phyloP scores from a whole-genome alignment of 2,797 vertebrate species.

The Lithobates sylvaticus region DNA sequence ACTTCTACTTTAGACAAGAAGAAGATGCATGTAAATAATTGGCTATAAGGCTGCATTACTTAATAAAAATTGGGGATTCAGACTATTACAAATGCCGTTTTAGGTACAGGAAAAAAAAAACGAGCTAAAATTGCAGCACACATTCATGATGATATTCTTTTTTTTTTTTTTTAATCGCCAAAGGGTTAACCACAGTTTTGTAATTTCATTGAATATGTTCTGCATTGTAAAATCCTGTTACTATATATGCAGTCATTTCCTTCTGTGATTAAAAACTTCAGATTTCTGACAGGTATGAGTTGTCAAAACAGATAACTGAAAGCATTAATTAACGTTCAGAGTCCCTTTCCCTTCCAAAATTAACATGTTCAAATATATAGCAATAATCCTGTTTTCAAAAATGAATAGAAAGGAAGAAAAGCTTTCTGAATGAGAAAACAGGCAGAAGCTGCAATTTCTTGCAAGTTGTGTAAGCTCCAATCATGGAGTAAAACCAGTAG shows the following conservation, averaged over 20 bases:
- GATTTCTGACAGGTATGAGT: slow-evolving; percentile 49
- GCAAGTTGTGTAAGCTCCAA: slow-evolving; percentile 14
- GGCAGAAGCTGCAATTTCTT: slow-evolving; percentile 15
- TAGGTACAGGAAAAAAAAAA: no score
- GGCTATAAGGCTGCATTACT: no score
- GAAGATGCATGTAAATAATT: no score
- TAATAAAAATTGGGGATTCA: no score
- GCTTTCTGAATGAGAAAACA: slow-evolving; percentile 30
- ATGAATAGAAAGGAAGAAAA: slow-evolving; percentile 1
- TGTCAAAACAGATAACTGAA: slow-evolving; percentile 61
- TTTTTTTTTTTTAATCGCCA: not conserved
- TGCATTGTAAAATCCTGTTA: not conserved
- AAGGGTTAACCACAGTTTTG: slow-evolving; percentile 1
- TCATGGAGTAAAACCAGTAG: not conserved
- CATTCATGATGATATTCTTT: no score
- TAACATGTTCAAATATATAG: slow-evolving; percentile 49
- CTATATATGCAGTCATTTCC: slow-evolving; percentile 28
- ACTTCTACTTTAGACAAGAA: no score
- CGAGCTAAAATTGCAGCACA: no score
- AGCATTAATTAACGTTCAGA: slow-evolving; percentile 60
- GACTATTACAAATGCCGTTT: no score
- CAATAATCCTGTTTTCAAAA: slow-evolving; percentile 42
- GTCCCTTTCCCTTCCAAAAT: slow-evolving; percentile 46
- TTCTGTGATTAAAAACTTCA: slow-evolving; percentile 51
- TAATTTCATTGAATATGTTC: slow-evolving; percentile 40